Conservation (phyloP, 2,888 invertebrate species). For the Drosophila nigricruria region DNA sequence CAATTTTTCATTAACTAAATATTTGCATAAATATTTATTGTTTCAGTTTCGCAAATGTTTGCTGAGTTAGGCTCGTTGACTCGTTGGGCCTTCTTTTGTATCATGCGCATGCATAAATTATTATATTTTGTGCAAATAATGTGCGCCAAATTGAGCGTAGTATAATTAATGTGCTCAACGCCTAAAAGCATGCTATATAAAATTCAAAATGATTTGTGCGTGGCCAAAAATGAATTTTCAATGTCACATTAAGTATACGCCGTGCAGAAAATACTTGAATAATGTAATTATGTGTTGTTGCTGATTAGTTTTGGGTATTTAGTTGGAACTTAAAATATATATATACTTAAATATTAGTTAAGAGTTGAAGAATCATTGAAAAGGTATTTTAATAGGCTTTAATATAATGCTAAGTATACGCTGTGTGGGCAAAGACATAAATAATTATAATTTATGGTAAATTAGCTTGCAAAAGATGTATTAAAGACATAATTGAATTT, state of each 20-base stretch:
- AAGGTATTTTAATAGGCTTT: neutral
- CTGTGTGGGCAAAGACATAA: too few relatives aligned
- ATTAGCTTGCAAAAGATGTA: too few relatives aligned
- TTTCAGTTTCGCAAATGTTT: slow-evolving; percentile 5
- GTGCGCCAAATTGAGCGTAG: slow-evolving; percentile 37
- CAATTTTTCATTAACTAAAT: neutral
- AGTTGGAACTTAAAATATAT: neutral
- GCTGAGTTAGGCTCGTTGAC: slow-evolving; percentile 11
- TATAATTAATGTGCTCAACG: slow-evolving; percentile 36
- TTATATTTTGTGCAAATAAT: slow-evolving; percentile 24
- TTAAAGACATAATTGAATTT: too few relatives aligned
- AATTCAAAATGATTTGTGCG: slow-evolving; percentile 9
- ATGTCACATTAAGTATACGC: slow-evolving; percentile 2
- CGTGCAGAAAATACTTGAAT: slow-evolving; percentile 13
- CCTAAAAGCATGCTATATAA: slow-evolving; percentile 9
- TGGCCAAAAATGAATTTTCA: slow-evolving; percentile 3
- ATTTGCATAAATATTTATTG: slow-evolving; percentile 9
- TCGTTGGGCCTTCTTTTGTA: slow-evolving; percentile 17
- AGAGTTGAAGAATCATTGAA: neutral
- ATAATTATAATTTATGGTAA: too few relatives aligned
- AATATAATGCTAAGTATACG: neutral
- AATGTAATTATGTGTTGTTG: neutral
- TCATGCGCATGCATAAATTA: slow-evolving; percentile 34
- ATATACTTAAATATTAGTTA: neutral
- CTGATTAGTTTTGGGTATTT: neutral